Conservation (phyloP, 2,113 vertebrate genomes). For the Cinclus mexicanus region DNA sequence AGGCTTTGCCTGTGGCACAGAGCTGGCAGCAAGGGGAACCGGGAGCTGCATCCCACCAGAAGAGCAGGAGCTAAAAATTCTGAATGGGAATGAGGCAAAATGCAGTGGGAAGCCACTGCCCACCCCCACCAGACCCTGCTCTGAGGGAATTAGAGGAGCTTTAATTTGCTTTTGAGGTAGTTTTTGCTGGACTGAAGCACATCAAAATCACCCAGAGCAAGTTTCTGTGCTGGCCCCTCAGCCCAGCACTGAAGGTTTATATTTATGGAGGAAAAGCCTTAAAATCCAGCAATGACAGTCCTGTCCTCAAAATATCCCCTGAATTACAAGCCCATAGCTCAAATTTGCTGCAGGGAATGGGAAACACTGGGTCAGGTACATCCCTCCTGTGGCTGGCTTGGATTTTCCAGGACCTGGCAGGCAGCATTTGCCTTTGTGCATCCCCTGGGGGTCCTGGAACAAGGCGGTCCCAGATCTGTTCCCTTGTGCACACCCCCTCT, state of each 20-base stretch:
- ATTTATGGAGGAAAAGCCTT: not conserved
- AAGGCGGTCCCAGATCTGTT: not conserved
- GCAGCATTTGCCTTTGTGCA: not conserved
- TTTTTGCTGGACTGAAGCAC: not conserved
- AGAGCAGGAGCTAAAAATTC: not conserved
- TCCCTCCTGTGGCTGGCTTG: not conserved
- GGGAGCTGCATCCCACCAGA: not conserved
- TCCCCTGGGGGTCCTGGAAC: not conserved
- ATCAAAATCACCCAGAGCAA: rapidly evolving
- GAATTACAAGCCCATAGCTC: rapidly evolving
- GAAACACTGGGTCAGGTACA: not conserved
- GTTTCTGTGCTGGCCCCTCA: not conserved
- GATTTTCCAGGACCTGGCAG: not conserved
- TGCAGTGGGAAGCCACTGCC: not conserved
- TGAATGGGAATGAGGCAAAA: not conserved
- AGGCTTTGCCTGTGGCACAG: not conserved
- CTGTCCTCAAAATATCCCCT: not conserved
- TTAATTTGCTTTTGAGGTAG: not conserved
- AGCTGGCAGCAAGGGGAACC: not conserved
- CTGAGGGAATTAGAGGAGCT: not conserved
- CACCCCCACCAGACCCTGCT: not conserved
- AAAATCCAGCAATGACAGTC: not conserved
- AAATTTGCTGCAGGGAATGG: not conserved
- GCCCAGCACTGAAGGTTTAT: not conserved
- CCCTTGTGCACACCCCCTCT: not conserved